Evolutionary conservation across 2,888 invertebrate species (phyloP).

Genomic region (Drosophila algonquin): DNA sequence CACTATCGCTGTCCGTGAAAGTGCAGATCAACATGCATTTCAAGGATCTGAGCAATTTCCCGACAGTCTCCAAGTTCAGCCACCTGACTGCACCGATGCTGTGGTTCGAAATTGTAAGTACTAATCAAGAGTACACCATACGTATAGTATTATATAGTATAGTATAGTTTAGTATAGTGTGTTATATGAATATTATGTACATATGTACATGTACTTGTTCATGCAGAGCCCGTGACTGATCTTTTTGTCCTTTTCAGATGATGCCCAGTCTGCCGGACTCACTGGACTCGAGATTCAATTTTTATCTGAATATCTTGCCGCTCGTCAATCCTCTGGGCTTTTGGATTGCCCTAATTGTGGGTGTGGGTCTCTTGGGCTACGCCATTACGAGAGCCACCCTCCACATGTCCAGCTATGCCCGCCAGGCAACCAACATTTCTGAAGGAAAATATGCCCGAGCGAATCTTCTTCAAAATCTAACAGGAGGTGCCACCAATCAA

Average conservation of each 20-base stretch:
- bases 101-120: constrained; percentile 96
- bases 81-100: constrained; percentile 91
- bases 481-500: constrained; percentile 52
- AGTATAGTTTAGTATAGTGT: not conserved
- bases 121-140: not conserved
- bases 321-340: constrained; percentile 85
- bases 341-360: constrained; percentile 79
- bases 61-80: constrained; percentile 88
- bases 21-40: constrained; percentile 95
- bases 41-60: constrained; percentile 88
- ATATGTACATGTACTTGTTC: not conserved
- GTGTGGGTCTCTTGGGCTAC: constrained; percentile 75
- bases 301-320: constrained; percentile 90
- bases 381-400: constrained; percentile 81
- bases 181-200: not conserved
- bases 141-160: not conserved
- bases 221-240: not conserved
- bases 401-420: constrained; percentile 75
- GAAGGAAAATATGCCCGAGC: constrained; percentile 77
- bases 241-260: constrained; percentile 85
- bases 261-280: constrained; percentile 88
- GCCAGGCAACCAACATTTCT: constrained; percentile 65
- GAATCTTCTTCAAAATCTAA: constrained; percentile 67
- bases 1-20: constrained; percentile 90
- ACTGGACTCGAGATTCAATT: constrained; percentile 87